phyloP scores from a whole-genome alignment of 37 sponge, comb jelly and placozoan species.

The Theonella swinhoei region DNA sequence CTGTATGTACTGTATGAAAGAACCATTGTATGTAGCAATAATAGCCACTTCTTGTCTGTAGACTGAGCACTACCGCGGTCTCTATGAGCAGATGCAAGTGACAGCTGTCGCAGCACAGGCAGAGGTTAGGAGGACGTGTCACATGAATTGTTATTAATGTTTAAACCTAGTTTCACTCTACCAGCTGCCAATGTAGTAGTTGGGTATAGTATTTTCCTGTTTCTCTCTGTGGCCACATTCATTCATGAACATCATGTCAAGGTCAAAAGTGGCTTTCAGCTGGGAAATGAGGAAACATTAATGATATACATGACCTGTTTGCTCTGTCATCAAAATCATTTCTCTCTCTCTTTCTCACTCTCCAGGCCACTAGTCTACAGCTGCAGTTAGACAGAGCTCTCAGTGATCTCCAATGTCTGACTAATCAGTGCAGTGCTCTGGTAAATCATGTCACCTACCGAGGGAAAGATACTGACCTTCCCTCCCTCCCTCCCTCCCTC shows the following conservation, averaged over 20 bases:
- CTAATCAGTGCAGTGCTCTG: conserved; percentile 5
- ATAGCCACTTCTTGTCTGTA: conserved; percentile 3
- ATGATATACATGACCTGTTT: too few species aligned
- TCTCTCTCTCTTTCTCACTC: too few species aligned
- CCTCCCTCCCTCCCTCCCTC: not conserved
- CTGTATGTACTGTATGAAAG: too few species aligned
- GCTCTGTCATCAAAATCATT: too few species aligned
- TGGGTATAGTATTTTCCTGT: not conserved
- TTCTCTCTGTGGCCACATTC: not conserved
- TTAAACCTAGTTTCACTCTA: not conserved
- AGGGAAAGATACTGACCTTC: not conserved
- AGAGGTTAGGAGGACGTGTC: conserved; percentile 32
- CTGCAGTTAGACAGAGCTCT: not conserved
- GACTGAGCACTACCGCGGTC: conserved; percentile 22
- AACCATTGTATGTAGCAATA: too few species aligned
- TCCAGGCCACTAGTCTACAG: conserved; percentile 18
- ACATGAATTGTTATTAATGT: not conserved
- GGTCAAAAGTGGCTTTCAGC: not conserved
- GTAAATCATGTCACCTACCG: not conserved
- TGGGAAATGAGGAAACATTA: too few species aligned
- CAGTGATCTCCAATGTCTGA: not conserved
- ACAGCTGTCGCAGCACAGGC: conserved; percentile 46
- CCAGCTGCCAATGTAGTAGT: not conserved
- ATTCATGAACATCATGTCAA: too few species aligned
- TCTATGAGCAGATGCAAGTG: conserved; percentile 24